Conservation (phyloP, 2,797 vertebrate species). For the Botia kubotai region DNA sequence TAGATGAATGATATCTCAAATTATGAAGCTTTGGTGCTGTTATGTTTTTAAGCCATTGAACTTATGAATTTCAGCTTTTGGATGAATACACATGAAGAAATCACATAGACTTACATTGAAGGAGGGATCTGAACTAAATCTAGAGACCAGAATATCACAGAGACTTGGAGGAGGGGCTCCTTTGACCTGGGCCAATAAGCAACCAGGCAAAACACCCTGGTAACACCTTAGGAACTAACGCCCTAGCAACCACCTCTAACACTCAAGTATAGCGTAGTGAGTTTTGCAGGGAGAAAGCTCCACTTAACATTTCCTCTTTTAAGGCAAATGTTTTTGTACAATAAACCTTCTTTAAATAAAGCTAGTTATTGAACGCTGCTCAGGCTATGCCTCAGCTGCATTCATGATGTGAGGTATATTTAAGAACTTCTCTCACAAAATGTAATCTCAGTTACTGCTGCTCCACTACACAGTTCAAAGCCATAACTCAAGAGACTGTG, state of each 20-base stretch:
- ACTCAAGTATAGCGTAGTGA: neutral
- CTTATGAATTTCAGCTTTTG: too few relatives aligned
- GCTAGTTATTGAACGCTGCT: neutral
- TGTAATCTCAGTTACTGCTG: neutral
- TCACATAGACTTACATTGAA: too few relatives aligned
- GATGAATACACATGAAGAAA: too few relatives aligned
- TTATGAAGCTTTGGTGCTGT: neutral
- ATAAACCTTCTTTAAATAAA: too few relatives aligned
- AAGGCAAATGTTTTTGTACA: neutral
- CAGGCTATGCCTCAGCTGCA: too few relatives aligned
- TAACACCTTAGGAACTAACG: neutral
- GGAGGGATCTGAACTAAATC: too few relatives aligned
- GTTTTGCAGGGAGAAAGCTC: neutral
- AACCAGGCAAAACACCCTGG: neutral
- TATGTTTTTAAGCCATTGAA: too few relatives aligned
- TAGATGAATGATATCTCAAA: neutral
- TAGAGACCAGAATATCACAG: neutral
- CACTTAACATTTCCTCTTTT: neutral
- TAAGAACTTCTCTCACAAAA: neutral
- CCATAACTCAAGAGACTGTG: neutral
- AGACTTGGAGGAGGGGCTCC: neutral
- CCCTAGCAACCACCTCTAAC: neutral
- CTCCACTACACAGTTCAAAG: slow-evolving; percentile 1
- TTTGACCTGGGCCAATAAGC: too few relatives aligned
- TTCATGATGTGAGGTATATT: neutral